Evolutionary conservation across 2,797 vertebrate species (phyloP).

Genomic region (Merluccius polli): DNA sequence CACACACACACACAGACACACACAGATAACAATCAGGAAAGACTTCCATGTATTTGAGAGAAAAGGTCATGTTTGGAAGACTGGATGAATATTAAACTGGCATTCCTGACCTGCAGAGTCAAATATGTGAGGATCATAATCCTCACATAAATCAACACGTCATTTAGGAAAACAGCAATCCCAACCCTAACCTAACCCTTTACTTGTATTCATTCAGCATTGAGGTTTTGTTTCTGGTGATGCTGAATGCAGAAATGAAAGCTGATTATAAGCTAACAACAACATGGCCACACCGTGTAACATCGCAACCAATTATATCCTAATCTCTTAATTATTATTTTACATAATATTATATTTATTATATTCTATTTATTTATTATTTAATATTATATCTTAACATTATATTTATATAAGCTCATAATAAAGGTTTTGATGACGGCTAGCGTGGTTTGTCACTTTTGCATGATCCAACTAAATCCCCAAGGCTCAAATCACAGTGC

Average conservation of each 20-base stretch:
- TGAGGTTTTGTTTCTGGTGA: neutral
- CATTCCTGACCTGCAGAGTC: neutral
- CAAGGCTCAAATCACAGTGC: neutral
- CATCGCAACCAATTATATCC: neutral
- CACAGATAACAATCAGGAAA: conserved; percentile 27
- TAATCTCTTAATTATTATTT: too few relatives aligned
- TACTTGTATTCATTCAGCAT: neutral
- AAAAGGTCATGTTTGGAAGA: conserved; percentile 65
- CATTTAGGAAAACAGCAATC: neutral
- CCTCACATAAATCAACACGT: neutral
- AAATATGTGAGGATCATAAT: neutral
- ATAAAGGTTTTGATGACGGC: neutral
- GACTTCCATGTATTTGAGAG: conserved; percentile 48
- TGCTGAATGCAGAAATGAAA: too few relatives aligned
- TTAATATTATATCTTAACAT: neutral
- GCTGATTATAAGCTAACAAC: too few relatives aligned
- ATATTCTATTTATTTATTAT: too few relatives aligned
- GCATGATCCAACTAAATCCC: neutral
- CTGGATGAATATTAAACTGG: too few relatives aligned
- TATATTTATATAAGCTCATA: neutral
- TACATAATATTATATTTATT: too few relatives aligned
- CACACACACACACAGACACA: too few relatives aligned
- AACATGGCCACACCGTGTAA: neutral
- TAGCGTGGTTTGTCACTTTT: conserved; percentile 8
- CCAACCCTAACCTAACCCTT: neutral